Conservation (phyloP, 2,113 vertebrate genomes). For the Urocynchramus pylzowi region DNA sequence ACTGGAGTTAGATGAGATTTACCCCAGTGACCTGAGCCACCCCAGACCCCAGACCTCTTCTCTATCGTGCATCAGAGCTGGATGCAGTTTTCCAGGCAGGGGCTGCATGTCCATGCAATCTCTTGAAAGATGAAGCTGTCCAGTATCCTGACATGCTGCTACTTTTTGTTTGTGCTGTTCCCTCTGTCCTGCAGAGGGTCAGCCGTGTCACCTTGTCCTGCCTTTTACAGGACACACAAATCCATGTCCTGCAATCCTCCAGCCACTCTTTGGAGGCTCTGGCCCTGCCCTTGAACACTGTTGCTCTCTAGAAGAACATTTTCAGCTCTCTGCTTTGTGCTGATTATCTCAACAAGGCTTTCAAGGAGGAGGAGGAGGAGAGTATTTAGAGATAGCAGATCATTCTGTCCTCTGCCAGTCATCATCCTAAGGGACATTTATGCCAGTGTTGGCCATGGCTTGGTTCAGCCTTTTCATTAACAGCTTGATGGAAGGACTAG, state of each 20-base stretch:
- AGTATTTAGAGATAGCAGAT: background rate
- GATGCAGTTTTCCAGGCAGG: background rate
- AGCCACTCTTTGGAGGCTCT: background rate
- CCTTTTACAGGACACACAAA: background rate
- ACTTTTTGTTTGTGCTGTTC: background rate
- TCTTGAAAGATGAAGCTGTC: background rate
- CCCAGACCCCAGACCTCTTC: background rate
- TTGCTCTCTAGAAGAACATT: background rate
- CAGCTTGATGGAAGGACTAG: background rate
- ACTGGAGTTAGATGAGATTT: background rate
- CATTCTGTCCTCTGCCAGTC: background rate
- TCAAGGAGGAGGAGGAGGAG: background rate
- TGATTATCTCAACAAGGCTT: background rate
- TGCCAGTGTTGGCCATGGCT: background rate
- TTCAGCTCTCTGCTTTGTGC: background rate
- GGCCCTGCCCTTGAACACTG: background rate
- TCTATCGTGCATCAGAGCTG: accelerated
- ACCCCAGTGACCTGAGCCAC: background rate
- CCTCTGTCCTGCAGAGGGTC: background rate
- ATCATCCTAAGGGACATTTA: background rate
- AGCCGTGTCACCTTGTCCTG: background rate
- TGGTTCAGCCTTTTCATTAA: background rate
- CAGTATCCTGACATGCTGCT: background rate
- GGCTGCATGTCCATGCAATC: background rate
- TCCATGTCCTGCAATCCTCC: background rate